phyloP scores from a whole-genome alignment of 2,113 vertebrate species.

The Callionymus lyra region DNA sequence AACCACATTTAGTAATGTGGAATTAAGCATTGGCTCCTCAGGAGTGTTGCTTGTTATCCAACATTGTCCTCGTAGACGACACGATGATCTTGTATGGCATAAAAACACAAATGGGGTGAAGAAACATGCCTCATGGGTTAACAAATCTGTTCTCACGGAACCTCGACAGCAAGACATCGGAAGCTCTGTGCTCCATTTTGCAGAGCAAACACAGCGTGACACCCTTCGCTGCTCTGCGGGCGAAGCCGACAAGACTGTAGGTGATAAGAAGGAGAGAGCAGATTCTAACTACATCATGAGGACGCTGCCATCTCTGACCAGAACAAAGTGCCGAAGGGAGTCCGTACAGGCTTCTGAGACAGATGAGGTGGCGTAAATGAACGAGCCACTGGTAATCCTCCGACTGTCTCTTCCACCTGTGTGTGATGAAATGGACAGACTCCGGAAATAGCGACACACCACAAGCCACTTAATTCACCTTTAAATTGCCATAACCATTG shows the following conservation, averaged over 20 bases:
- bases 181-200: constrained; percentile 17
- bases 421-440: constrained; percentile 41
- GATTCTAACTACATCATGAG: constrained; percentile 15
- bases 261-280: constrained; percentile 27
- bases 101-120: too few species aligned
- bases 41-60: too few species aligned
- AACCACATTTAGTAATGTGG: too few species aligned
- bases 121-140: too few species aligned
- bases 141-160: too few species aligned
- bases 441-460: too few species aligned
- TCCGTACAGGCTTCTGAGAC: constrained; percentile 4
- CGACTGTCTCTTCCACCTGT: constrained; percentile 22
- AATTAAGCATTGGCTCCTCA: too few species aligned
- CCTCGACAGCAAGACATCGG: background rate
- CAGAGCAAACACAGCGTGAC: constrained; percentile 3
- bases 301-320: background rate
- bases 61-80: too few species aligned
- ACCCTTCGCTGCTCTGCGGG: constrained; percentile 1
- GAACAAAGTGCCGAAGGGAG: constrained; percentile 9
- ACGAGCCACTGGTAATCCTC: constrained; percentile 7
- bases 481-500: too few species aligned
- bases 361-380: constrained; percentile 22
- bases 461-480: too few species aligned
- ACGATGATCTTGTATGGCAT: too few species aligned
- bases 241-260: background rate